These are phyloP conservation scores for Acyrthosiphon pisum DNA, from an alignment of 1,140 invertebrate species.

Conservation along the genomic window DNA sequence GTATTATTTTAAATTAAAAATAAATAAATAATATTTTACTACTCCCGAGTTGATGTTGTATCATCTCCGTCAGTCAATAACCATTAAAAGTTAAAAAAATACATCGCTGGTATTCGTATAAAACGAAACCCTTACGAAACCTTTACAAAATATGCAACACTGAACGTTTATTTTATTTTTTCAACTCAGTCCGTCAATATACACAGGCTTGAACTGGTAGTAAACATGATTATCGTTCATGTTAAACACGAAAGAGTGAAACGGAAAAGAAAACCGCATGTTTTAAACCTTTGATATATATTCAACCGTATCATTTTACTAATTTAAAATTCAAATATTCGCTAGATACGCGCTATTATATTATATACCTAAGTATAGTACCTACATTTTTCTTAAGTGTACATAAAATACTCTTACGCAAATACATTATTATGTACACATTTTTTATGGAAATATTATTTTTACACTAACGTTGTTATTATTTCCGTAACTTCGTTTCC, in stretches of 20 bases:
- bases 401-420: not conserved
- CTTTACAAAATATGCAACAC: not conserved
- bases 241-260: conserved; percentile 30
- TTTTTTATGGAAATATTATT: not conserved
- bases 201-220: conserved; percentile 5
- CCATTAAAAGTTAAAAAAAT: conserved; percentile 22
- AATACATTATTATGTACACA: not conserved
- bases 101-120: not conserved
- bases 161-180: not conserved
- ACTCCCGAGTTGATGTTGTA: not conserved
- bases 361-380: not conserved
- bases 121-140: not conserved
- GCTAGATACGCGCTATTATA: not conserved
- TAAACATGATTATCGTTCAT: conserved; percentile 45
- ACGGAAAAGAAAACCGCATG: not conserved
- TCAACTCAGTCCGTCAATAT: not conserved
- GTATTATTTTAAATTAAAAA: conserved; percentile 12
- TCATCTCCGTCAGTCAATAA: conserved; percentile 15
- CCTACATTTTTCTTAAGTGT: not conserved
- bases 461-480: not conserved
- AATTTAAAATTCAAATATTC: conserved; percentile 47
- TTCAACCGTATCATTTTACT: conserved; percentile 6
- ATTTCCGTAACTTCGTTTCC: not conserved
- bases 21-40: not conserved
- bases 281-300: not conserved